A percentile compares a stretch with the other conserved stretches of the same genome.
Conservation (phyloP, 2,888 invertebrate genomes). For the Drosophila ustulata region DNA sequence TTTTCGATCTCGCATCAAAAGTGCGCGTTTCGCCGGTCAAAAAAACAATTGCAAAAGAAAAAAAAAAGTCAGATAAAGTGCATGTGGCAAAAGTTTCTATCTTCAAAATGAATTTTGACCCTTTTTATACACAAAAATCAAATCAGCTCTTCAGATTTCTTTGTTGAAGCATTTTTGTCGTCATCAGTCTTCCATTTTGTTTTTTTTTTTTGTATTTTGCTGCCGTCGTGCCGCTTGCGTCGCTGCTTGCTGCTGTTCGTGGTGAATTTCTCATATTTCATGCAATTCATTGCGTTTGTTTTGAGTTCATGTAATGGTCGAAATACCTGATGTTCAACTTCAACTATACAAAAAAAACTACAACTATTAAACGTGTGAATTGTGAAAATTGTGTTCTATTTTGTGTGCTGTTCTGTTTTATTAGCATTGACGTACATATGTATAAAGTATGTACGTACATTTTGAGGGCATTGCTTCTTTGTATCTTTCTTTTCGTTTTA, state of each 20-base stretch:
- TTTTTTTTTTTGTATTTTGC: constrained; percentile 63
- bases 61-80: constrained; percentile 8
- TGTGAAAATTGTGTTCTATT: constrained; percentile 26
- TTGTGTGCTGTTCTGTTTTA: constrained; percentile 25
- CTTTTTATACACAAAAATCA: constrained; percentile 13
- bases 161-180: constrained; percentile 73
- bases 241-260: constrained; percentile 48
- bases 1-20: background rate
- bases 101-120: constrained; percentile 25
- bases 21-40: constrained; percentile 36
- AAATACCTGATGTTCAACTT: constrained; percentile 9
- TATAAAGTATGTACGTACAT: constrained; percentile 27
- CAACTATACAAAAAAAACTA: background rate
- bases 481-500: constrained; percentile 62
- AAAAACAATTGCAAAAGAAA: constrained; percentile 4
- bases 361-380: constrained; percentile 12
- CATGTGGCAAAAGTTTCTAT: constrained; percentile 42
- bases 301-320: constrained; percentile 32
- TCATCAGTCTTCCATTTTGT: constrained; percentile 83
- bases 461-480: constrained; percentile 76
- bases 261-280: constrained; percentile 75
- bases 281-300: constrained; percentile 66
- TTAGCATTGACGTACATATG: constrained; percentile 27
- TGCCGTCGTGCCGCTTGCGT: constrained; percentile 45
- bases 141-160: constrained; percentile 68